Base-by-base conservation (phyloP, 1,140 invertebrate species). In the Drosophila sp. region DNA sequence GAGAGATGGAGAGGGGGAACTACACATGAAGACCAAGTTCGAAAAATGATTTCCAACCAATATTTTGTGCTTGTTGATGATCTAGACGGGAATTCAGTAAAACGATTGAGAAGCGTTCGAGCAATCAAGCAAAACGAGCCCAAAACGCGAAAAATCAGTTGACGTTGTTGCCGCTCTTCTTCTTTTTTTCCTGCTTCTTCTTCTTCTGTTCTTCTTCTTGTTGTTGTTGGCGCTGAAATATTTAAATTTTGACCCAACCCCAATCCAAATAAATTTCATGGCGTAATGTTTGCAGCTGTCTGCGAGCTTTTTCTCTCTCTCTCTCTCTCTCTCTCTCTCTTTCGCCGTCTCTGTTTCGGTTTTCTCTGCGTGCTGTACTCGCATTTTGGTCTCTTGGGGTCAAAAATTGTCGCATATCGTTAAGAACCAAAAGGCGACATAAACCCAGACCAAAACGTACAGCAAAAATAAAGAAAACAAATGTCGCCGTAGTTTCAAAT, bases 241-340 rank as follows among this genome's bases (percentile, higher is more conserved):
- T 84, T 84, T 86, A 86, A 84, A 84, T 84, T 86, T 78, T 86
- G 81, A 86, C 81, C 81, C 82, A 86, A 73, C 82, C 82, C 78
- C 75, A 87, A 72, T 78, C 63, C 74, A 81, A 86, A 86, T 78
- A 69, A 80, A 84, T 72, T 77, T 86, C 46, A 71, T 86, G 69
- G 62, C 78, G 82, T 87, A 87, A 87, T 86, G 65, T 53, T 36
- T 81, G 63, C 63, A 81, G 81, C 74, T 83, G 76, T 76, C 36
- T 72, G 81, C 25, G 57, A 38, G 32, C 63, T 32, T 27, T 57
- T 32, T 7, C 34, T 27, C 57, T 29, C 40, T 25, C 48, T 27
- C 9, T 9, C 36, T 36, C 46, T 11, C 25, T 14, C 16, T 57
- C 40, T 6, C 50, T 34, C 7, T 18, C 51, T 18, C 40, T 14